Base-by-base conservation (phyloP, 1,140 invertebrate genomes). In the Cyclina sinensis region DNA sequence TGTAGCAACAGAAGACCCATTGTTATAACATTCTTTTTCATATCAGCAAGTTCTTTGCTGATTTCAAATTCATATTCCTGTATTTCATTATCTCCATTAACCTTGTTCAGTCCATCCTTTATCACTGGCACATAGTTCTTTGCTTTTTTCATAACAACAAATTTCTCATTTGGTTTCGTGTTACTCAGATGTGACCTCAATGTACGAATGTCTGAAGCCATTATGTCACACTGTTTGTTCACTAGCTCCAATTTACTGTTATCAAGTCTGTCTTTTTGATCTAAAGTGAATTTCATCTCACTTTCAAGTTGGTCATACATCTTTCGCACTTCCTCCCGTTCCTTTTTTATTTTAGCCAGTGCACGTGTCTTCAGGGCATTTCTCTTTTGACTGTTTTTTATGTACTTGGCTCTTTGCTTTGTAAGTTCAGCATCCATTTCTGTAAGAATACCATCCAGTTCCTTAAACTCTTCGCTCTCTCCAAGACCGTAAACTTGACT, bases 351-450 rank as follows among this genome's bases (percentile, higher is more conserved):
- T 78, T 78, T 78, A 11, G 74, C 27, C 46, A 54, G 18, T 4
- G 74, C 46, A 51, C 35, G 48, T 16, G 46, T 54, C 30, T 78
- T 78, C 21, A 78, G 46, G n/a, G 48, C 46, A 24, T 78, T 78
- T 21, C 74, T 51, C 30, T 78, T 78, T 27, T 78, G 74, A 46
- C 27, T 78, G 18, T 78, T 78, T 48, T 78, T 78, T 5, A 78
- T 78, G 21, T 78, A 78, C 30, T 35, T 54, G 30, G 74, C 74
- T 35, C 74, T 16, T 7, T 14, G 16, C 32, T 78, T 78, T 0
- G 74, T 78, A 4, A 78, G 48, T 32, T 78, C 74, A 35, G 74
- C 46, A 78, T 78, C 74, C 74, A 78, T 78, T 51, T 78, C 74
- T 32, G 74, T 78, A 0, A 78, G 48, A 9, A 78, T 51, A 54